phyloP scores from a whole-genome alignment of 2,797 vertebrate genomes.

The Lithobates pipiens region DNA sequence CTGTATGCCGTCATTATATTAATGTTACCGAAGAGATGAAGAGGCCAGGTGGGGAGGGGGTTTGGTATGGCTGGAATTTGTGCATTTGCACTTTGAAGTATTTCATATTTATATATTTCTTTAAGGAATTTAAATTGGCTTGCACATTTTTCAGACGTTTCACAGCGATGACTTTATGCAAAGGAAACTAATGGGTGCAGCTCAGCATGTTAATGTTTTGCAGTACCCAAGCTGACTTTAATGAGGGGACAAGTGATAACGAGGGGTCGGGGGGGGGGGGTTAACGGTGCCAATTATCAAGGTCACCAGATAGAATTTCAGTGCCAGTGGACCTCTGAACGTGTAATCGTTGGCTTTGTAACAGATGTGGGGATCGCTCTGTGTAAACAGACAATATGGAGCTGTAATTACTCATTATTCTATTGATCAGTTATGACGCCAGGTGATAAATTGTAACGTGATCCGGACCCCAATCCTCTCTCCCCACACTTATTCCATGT shows the following conservation, averaged over 20 bases:
- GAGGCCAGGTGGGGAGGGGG: too few relatives aligned
- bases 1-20: too few relatives aligned
- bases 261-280: neutral
- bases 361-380: slow-evolving; percentile 8
- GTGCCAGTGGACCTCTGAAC: neutral
- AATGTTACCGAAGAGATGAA: too few relatives aligned
- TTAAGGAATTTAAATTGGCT: too few relatives aligned
- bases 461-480: neutral
- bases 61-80: too few relatives aligned
- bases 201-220: neutral
- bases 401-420: neutral
- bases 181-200: too few relatives aligned
- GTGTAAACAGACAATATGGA: neutral
- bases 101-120: too few relatives aligned
- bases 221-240: neutral
- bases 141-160: too few relatives aligned
- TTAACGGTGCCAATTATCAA: slow-evolving; percentile 19
- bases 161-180: too few relatives aligned
- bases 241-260: neutral
- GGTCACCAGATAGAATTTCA: slow-evolving; percentile 3
- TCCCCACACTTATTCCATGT: neutral
- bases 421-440: slow-evolving; percentile 27
- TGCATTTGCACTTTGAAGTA: too few relatives aligned
- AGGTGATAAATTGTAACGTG: slow-evolving; percentile 13
- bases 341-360: slow-evolving; percentile 2